These are phyloP conservation scores for Leptopilina myrica DNA, from an alignment of 2,888 invertebrate genomes.

Conservation along the genomic window DNA sequence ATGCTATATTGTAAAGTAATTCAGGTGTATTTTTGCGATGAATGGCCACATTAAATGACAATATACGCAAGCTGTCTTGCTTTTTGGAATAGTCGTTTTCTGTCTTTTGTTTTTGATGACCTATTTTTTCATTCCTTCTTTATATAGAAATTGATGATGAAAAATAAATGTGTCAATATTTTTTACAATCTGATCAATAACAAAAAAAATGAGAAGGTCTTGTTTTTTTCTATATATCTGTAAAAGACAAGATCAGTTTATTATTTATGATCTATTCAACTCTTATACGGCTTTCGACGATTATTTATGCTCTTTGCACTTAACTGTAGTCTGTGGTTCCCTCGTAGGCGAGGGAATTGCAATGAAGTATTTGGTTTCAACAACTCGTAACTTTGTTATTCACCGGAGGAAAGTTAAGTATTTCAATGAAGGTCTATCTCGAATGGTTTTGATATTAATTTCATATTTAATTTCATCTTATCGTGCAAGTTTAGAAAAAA, in stretches of 20 bases:
- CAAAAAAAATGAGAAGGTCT: not conserved
- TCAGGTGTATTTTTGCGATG: slow-evolving; percentile 53
- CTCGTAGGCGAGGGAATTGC: slow-evolving; percentile 54
- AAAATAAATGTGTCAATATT: not conserved
- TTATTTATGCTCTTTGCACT: slow-evolving; percentile 63
- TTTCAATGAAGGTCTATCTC: slow-evolving; percentile 48
- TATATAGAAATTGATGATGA: not conserved
- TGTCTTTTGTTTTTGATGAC: not conserved
- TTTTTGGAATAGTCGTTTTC: slow-evolving; percentile 19
- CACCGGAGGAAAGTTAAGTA: slow-evolving; percentile 54
- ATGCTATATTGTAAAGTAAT: slow-evolving; percentile 47
- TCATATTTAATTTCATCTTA: slow-evolving; percentile 34
- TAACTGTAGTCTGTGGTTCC: slow-evolving; percentile 70
- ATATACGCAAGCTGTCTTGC: slow-evolving; percentile 45
- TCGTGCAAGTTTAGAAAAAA: not conserved
- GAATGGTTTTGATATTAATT: slow-evolving; percentile 30
- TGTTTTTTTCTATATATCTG: slow-evolving; percentile 45
- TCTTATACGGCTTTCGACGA: slow-evolving; percentile 40
- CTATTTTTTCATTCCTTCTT: too few species aligned
- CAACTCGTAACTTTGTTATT: slow-evolving; percentile 57
- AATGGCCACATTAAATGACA: slow-evolving; percentile 50
- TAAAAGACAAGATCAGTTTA: slow-evolving; percentile 60
- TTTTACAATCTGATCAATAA: too few species aligned
- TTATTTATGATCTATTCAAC: slow-evolving; percentile 64
- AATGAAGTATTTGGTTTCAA: slow-evolving; percentile 54